phyloP scores from a whole-genome alignment of 2,888 invertebrate genomes.

The Nowickia ferox region DNA sequence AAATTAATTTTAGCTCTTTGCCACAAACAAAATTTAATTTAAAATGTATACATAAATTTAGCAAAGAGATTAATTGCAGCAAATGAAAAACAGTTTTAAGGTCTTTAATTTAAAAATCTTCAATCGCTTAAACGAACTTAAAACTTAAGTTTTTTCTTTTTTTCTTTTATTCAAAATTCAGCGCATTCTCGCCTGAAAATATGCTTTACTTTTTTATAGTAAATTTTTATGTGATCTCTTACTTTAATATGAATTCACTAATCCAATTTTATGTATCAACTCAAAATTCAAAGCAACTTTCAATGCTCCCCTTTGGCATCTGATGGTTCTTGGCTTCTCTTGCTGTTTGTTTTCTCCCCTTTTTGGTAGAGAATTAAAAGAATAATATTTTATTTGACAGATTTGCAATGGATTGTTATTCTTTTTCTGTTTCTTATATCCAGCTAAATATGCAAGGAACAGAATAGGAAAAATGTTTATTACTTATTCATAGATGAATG shows the following conservation, averaged over 20 bases:
- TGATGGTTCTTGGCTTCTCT: background rate
- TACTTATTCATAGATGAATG: conserved; percentile 51
- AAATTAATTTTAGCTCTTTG: background rate
- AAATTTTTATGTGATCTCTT: background rate
- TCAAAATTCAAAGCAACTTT: conserved; percentile 1
- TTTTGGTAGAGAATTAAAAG: background rate
- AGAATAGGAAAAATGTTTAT: conserved; percentile 18
- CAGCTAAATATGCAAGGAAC: conserved; percentile 21
- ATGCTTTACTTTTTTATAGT: background rate
- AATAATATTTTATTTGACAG: conserved; percentile 57
- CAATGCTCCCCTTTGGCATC: background rate
- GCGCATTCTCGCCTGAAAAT: conserved; percentile 1
- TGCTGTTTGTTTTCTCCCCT: background rate
- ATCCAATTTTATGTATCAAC: conserved; percentile 23
- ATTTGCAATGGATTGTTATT: conserved; percentile 58
- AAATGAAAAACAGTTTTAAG: too few relatives aligned
- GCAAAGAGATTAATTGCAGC: too few relatives aligned
- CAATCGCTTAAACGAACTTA: background rate
- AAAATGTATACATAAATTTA: too few relatives aligned
- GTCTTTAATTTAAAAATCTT: too few relatives aligned
- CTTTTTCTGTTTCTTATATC: conserved; percentile 6
- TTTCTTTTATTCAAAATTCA: background rate
- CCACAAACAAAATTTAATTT: too few relatives aligned
- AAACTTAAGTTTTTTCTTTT: background rate
- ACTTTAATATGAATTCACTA: conserved; percentile 9